Evolutionary conservation across 2,888 invertebrate species (phyloP).

Genomic region (Sclerodermus sp.): DNA sequence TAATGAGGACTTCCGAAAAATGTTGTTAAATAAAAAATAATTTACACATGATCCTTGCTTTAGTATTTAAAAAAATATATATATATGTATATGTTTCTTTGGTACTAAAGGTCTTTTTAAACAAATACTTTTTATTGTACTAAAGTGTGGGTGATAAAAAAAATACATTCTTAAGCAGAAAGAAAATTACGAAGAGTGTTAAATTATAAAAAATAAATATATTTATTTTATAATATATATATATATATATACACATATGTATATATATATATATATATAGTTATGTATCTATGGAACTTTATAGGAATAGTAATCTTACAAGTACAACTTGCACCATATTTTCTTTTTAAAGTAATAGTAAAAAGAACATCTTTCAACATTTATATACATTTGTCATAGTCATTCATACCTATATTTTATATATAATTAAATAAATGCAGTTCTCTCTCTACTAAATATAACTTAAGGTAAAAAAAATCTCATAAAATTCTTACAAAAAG

Average conservation of each 20-base stretch:
- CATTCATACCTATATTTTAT: too few species aligned
- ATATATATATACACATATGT: background rate
- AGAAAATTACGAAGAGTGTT: background rate
- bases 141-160: too few species aligned
- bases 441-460: background rate
- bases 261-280: background rate
- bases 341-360: background rate
- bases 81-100: too few species aligned
- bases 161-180: too few species aligned
- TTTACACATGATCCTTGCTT: background rate
- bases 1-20: slow-evolving; percentile 63
- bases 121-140: too few species aligned
- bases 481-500: slow-evolving; percentile 1
- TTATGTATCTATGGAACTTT: background rate
- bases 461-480: background rate
- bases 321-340: slow-evolving; percentile 10
- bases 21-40: slow-evolving; percentile 59
- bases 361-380: too few species aligned
- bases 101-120: too few species aligned
- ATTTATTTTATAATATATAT: slow-evolving; percentile 1
- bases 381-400: too few species aligned
- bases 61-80: background rate
- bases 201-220: slow-evolving; percentile 13
- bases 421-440: too few species aligned
- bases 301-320: slow-evolving; percentile 7